phyloP scores from a whole-genome alignment of 2,888 invertebrate species.

The Amblyjoppa fuscipennis region DNA sequence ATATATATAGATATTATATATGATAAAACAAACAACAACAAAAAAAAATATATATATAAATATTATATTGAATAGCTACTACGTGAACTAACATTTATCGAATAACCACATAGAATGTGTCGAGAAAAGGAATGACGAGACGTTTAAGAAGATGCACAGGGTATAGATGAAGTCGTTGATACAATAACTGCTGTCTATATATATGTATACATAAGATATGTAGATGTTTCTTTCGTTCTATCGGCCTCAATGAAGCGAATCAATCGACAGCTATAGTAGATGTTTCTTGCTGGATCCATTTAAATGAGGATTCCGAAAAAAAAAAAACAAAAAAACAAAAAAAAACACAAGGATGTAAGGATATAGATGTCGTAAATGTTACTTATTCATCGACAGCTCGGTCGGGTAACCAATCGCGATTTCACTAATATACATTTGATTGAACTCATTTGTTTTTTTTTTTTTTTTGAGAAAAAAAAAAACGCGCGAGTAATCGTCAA shows the following conservation, averaged over 20 bases:
- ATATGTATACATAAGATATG: slow-evolving; percentile 77
- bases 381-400: slow-evolving; percentile 69
- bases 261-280: slow-evolving; percentile 79
- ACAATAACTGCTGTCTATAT: slow-evolving; percentile 84
- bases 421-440: slow-evolving; percentile 49
- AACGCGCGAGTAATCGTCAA: slow-evolving; percentile 60
- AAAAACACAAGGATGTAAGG: slow-evolving; percentile 59
- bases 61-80: slow-evolving; percentile 74
- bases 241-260: slow-evolving; percentile 82
- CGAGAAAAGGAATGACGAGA: slow-evolving; percentile 72
- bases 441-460: slow-evolving; percentile 51
- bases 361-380: slow-evolving; percentile 68
- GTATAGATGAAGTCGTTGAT: slow-evolving; percentile 85
- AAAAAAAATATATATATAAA: slow-evolving; percentile 77
- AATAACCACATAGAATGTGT: slow-evolving; percentile 83
- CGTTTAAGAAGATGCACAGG: slow-evolving; percentile 85
- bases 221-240: slow-evolving; percentile 82
- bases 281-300: slow-evolving; percentile 75
- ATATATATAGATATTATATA: slow-evolving; percentile 74
- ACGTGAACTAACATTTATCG: slow-evolving; percentile 76
- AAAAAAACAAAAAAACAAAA: slow-evolving; percentile 64
- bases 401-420: slow-evolving; percentile 61
- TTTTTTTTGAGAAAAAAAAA: slow-evolving; percentile 39
- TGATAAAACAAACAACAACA: slow-evolving; percentile 70
- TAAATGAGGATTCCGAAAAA: slow-evolving; percentile 43